Conservation (phyloP, 2,888 invertebrate species). For the Acholoe squamosa region DNA sequence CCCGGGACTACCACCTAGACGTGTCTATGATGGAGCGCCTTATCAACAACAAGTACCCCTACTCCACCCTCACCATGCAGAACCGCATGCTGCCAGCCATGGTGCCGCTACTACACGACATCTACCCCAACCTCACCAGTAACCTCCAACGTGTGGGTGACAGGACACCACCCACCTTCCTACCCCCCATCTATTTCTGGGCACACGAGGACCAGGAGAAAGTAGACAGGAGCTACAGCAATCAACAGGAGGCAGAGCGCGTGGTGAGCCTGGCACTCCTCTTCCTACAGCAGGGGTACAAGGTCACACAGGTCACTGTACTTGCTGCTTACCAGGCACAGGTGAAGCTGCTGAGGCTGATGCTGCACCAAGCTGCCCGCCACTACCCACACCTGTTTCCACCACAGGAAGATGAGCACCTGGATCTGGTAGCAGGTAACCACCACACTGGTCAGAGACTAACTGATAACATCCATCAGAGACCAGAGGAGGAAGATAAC, state of each 20-base stretch:
- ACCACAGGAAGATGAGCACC: neutral
- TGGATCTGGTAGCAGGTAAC: too few species aligned
- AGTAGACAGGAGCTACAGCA: conserved; percentile 64
- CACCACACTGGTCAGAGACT: neutral
- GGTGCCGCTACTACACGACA: conserved; percentile 66
- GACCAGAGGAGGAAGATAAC: conserved; percentile 8
- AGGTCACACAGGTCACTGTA: conserved; percentile 66
- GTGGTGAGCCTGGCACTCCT: conserved; percentile 65
- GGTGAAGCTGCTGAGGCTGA: conserved; percentile 63
- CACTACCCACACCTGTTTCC: neutral
- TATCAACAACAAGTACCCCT: conserved; percentile 66
- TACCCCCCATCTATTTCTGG: conserved; percentile 69
- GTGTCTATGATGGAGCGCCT: conserved; percentile 69
- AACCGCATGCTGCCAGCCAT: conserved; percentile 69
- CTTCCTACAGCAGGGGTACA: conserved; percentile 66
- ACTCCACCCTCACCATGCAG: conserved; percentile 63
- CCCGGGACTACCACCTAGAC: conserved; percentile 66
- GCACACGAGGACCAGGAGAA: conserved; percentile 64
- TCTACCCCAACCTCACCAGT: conserved; percentile 66
- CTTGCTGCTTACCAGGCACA: conserved; percentile 69
- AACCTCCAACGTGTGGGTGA: conserved; percentile 59
- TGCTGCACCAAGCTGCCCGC: conserved; percentile 52
- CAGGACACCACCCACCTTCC: conserved; percentile 57
- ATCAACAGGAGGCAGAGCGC: conserved; percentile 67
- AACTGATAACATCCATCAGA: neutral